Conservation (phyloP, 2,113 vertebrate genomes). For the Cavia aperea region DNA sequence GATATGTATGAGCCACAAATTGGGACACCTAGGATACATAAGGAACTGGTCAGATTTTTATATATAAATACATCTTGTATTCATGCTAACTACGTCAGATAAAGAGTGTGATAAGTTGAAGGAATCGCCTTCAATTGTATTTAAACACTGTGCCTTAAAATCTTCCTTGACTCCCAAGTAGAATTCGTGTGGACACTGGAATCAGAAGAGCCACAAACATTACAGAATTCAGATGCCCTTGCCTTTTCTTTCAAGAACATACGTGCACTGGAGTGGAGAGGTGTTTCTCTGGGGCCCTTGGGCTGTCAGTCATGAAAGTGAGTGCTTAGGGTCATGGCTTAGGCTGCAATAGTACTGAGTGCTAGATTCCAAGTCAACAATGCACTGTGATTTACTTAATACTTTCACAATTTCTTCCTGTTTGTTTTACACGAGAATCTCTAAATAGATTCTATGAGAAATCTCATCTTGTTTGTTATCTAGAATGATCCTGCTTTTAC, state of each 20-base stretch:
- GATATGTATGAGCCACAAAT: not conserved
- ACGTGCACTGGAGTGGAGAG: not conserved
- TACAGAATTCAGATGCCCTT: not conserved
- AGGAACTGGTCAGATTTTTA: not conserved
- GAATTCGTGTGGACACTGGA: not conserved
- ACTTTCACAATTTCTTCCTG: not conserved
- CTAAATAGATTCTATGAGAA: not conserved
- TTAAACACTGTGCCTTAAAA: not conserved
- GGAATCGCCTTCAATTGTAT: not conserved
- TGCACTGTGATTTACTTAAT: not conserved
- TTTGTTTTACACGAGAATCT: not conserved
- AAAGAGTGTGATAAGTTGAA: not conserved
- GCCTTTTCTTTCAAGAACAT: not conserved
- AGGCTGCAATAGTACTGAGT: not conserved
- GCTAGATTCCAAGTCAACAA: not conserved
- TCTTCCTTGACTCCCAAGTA: not conserved
- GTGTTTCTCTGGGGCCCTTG: not conserved
- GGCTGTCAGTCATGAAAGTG: not conserved
- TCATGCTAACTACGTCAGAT: not conserved
- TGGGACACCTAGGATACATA: not conserved
- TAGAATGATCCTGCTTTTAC: accelerated
- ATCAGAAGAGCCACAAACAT: not conserved
- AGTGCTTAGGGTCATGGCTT: not conserved
- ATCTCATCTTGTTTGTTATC: too few species aligned
- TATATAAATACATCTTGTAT: not conserved